Evolutionary conservation across 2,888 invertebrate species (phyloP).

Genomic region (Choreutis nemorana): DNA sequence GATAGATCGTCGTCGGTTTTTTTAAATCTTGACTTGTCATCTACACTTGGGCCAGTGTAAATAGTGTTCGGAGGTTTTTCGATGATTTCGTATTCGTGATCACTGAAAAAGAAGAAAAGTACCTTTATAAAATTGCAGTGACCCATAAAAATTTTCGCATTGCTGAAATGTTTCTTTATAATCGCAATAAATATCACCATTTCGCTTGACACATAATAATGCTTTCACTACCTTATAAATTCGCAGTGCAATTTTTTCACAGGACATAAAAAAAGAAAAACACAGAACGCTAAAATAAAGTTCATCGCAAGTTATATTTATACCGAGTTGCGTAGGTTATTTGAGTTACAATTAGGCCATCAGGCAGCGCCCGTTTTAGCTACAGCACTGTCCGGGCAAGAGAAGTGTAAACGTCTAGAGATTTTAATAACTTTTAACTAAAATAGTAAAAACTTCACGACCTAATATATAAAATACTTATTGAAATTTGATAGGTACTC

Average conservation of each 20-base stretch:
- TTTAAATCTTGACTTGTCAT: slow-evolving; percentile 35
- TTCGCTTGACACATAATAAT: slow-evolving; percentile 1
- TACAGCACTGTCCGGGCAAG: slow-evolving; percentile 53
- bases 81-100: slow-evolving; percentile 93
- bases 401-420: slow-evolving; percentile 25
- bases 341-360: slow-evolving; percentile 61
- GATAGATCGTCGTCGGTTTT: slow-evolving; percentile 60
- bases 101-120: slow-evolving; percentile 70
- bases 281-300: slow-evolving; percentile 28
- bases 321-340: slow-evolving; percentile 36
- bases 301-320: slow-evolving; percentile 53
- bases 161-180: slow-evolving; percentile 7
- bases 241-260: slow-evolving; percentile 19
- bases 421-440: slow-evolving; percentile 35
- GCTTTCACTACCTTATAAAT: slow-evolving; percentile 10
- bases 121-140: no score
- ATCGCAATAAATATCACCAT: no score
- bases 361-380: slow-evolving; percentile 60
- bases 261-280: slow-evolving; percentile 12
- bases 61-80: slow-evolving; percentile 70
- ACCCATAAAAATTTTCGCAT: slow-evolving; percentile 6
- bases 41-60: slow-evolving; percentile 38
- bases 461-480: no score
- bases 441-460: slow-evolving; percentile 40
- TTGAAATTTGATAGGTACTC: slow-evolving; percentile 20